Conservation (phyloP, 2,888 invertebrate species). For the Amiota minor region DNA sequence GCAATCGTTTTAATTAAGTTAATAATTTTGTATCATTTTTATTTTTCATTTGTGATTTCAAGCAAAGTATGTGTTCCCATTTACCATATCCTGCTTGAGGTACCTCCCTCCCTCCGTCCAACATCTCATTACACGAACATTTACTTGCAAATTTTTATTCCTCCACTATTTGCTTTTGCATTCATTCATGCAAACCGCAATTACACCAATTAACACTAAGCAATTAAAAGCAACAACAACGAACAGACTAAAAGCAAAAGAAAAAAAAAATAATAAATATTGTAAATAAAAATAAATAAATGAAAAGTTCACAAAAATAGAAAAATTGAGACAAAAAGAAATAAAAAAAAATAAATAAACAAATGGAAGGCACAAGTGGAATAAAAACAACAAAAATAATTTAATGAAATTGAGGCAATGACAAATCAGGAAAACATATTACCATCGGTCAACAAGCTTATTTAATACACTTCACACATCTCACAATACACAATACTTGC, state of each 20-base stretch:
- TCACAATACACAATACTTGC: too few relatives aligned
- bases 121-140: not conserved
- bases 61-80: too few relatives aligned
- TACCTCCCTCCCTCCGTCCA: too few relatives aligned
- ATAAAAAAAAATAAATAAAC: conserved; percentile 52
- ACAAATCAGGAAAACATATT: conserved; percentile 36
- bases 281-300: conserved; percentile 35
- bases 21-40: not conserved
- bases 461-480: too few relatives aligned
- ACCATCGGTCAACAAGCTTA: not conserved
- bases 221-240: conserved; percentile 64
- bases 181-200: conserved; percentile 51
- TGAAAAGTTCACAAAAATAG: conserved; percentile 27
- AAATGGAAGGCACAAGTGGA: conserved; percentile 43
- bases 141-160: not conserved
- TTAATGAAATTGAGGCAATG: conserved; percentile 16
- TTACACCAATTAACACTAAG: conserved; percentile 66
- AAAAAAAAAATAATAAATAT: conserved; percentile 17
- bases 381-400: not conserved
- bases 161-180: not conserved
- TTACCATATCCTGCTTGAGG: too few relatives aligned
- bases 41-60: not conserved
- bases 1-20: conserved; percentile 1
- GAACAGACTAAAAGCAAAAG: not conserved
- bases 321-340: too few relatives aligned